Base-by-base conservation (phyloP, 2,797 vertebrate species). In the Malurus splendens region DNA sequence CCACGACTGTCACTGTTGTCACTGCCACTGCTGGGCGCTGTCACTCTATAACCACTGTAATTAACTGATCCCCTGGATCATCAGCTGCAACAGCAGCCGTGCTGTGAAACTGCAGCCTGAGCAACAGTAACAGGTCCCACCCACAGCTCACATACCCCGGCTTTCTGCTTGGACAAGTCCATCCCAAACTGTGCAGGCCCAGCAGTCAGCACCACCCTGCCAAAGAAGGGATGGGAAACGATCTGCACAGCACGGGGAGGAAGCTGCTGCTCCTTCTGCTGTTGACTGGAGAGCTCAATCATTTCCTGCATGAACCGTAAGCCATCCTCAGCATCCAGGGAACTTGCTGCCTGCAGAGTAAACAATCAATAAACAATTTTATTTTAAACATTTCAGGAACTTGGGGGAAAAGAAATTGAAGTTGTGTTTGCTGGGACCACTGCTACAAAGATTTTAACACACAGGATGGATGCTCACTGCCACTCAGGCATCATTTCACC, bases 291-390 rank as follows among this genome's bases (percentile, higher is more conserved):
- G 64, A 99, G 96, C 87, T 99, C 99, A 97, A 99, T 99, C 99
- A 99, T 99, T 94, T 99, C 99, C 96, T 99, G 99, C 99, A 99
- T 99, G 97, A 99, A 99, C 47, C 99, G 97, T 89, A 99, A 96
- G 7, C 99, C 99, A 16, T 99, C 99, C 95, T 99, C 99, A 11
- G 99, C 99, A 59, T 99, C 99, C 12, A 99, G 96, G 4, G 98
- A 98, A 81, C 99, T 99, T 82, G 99, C 98, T 52, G 99, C 99
- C 99, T 99, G 75, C 20, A 61, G 62, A 86, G 72, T 23, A 59
- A 90, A 83, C 33, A 92, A 90, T 84, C 10, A 27, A 62, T 15
- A 13, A 45, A 51, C 32, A 82, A 27, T 45, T 56, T 41, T 7
- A 83, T 74, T 70, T 72, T n/a, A 64, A 78, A 59, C 16, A 23